A percentile compares a stretch with the other conserved stretches of the same genome.
phyloP scores from a whole-genome alignment of 1,140 invertebrate genomes.

The Scaptomyza graminum region DNA sequence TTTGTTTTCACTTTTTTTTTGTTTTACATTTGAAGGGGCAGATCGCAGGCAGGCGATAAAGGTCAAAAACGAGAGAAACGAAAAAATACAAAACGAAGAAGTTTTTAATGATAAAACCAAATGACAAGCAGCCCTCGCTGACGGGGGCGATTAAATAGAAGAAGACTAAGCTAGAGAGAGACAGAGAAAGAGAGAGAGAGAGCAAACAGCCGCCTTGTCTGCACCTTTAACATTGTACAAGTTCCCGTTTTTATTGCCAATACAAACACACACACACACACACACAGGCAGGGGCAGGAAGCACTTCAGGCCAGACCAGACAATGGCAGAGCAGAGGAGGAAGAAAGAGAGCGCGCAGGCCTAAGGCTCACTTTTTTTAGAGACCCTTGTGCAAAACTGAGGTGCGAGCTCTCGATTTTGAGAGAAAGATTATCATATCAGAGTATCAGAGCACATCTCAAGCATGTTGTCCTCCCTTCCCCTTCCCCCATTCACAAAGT shows the following conservation, averaged over 20 bases:
- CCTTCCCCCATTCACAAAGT: background rate
- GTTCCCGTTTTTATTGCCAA: constrained; percentile 47
- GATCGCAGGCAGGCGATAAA: constrained; percentile 60
- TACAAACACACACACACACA: constrained; percentile 16
- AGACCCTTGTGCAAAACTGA: constrained; percentile 62
- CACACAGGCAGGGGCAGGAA: constrained; percentile 55
- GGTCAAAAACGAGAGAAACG: constrained; percentile 3
- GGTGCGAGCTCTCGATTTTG: constrained; percentile 77
- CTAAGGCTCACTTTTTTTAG: constrained; percentile 10
- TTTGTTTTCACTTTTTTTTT: constrained; percentile 64
- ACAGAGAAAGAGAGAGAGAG: background rate
- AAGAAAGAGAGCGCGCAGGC: constrained; percentile 32
- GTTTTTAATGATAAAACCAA: constrained; percentile 80
- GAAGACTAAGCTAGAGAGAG: no score
- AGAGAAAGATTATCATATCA: constrained; percentile 73
- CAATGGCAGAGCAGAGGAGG: constrained; percentile 48
- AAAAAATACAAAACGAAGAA: background rate
- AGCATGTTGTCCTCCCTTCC: background rate
- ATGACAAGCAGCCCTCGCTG: constrained; percentile 66
- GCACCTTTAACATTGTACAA: constrained; percentile 33
- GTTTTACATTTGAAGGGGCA: constrained; percentile 28
- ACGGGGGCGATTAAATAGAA: constrained; percentile 52
- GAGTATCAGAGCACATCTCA: constrained; percentile 46
- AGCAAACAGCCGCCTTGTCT: constrained; percentile 15
- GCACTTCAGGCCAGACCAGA: constrained; percentile 54